Percentiles rank a stretch among this genome's conserved stretches.
phyloP scores from a whole-genome alignment of 2,113 vertebrate genomes.

The Spilogale gracilis region DNA sequence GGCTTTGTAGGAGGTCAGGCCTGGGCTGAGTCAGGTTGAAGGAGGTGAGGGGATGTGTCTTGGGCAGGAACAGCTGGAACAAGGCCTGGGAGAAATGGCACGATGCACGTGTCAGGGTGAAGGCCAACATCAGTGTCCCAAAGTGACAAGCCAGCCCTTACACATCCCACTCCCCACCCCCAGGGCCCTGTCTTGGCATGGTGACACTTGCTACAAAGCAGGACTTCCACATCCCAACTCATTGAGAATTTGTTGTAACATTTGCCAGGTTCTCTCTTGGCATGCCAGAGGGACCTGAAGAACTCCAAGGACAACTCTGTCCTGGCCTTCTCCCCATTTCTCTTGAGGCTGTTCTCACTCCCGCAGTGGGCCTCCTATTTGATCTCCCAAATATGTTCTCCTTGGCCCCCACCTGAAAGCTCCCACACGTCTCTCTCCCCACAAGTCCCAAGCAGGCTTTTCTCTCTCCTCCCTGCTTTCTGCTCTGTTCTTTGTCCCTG shows the following conservation, averaged over 20 bases:
- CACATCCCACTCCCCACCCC: background rate
- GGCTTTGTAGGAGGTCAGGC: background rate
- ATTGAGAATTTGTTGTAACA: too few relatives aligned
- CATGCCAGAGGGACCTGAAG: background rate
- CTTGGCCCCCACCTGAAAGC: background rate
- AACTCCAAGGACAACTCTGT: too few relatives aligned
- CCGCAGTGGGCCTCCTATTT: background rate
- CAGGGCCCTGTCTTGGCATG: accelerated
- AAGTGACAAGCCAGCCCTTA: background rate
- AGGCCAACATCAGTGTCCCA: background rate
- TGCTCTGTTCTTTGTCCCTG: background rate
- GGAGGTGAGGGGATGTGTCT: background rate
- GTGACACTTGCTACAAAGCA: background rate
- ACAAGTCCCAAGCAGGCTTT: background rate
- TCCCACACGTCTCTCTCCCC: background rate
- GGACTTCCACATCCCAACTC: background rate
- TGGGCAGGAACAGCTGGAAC: background rate
- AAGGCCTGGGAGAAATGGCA: background rate
- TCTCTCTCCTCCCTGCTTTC: background rate
- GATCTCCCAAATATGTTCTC: background rate
- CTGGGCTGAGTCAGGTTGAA: background rate
- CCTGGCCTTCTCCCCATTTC: background rate
- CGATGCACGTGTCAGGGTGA: accelerated
- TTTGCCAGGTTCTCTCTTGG: background rate
- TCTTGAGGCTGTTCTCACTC: background rate